phyloP scores from a whole-genome alignment of 2,113 vertebrate genomes.

The Podarcis raffonei region DNA sequence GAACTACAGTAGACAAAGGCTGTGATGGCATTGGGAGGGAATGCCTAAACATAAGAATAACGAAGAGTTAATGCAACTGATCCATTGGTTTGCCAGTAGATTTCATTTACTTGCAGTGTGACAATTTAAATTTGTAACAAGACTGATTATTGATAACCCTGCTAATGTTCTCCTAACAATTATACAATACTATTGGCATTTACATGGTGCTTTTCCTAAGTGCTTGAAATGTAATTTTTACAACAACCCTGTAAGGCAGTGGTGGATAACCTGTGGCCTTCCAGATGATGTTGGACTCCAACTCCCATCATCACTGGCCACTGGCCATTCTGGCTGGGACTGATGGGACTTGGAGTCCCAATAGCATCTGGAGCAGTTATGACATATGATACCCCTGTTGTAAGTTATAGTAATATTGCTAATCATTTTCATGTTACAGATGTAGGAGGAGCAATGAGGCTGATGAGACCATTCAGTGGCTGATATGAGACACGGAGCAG shows the following conservation, averaged over 20 bases:
- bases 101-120: neutral
- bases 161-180: neutral
- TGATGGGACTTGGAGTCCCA: neutral
- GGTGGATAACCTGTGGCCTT: no score
- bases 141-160: neutral
- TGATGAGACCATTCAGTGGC: neutral
- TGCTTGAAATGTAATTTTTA: neutral
- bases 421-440: neutral
- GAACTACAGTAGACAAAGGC: constrained; percentile 90
- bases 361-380: no score
- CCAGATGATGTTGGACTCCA: no score
- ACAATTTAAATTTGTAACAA: neutral
- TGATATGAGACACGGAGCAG: neutral
- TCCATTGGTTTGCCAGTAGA: constrained; percentile 9
- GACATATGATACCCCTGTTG: no score
- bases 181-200: neutral
- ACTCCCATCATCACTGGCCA: no score
- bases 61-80: constrained; percentile 4
- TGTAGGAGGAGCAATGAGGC: neutral
- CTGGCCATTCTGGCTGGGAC: neutral
- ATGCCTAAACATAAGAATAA: constrained; percentile 78
- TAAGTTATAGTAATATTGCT: neutral
- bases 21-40: constrained; percentile 87
- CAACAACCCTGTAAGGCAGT: neutral
- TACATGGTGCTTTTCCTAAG: neutral